Evolutionary conservation across 2,113 vertebrate genomes (phyloP).

Genomic region (Mobula birostris): DNA sequence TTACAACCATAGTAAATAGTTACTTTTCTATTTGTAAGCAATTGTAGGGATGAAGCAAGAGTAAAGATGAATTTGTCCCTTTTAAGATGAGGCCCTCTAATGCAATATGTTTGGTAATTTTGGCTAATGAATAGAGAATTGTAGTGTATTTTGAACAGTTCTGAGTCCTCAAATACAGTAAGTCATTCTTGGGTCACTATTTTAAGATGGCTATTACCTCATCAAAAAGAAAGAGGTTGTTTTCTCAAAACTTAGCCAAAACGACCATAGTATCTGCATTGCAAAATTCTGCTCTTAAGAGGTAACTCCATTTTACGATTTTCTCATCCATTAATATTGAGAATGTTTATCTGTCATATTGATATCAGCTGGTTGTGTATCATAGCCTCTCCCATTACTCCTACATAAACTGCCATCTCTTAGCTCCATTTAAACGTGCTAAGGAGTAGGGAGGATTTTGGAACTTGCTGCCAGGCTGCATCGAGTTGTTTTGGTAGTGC

Average conservation of each 20-base stretch:
- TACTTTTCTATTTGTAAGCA: conserved; percentile 10
- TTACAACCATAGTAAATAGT: conserved; percentile 19
- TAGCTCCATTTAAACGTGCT: not conserved
- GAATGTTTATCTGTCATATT: conserved; percentile 21
- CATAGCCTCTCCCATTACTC: conserved; percentile 7
- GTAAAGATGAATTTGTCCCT: conserved; percentile 24
- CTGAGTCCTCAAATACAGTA: not conserved
- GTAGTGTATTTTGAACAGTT: not conserved
- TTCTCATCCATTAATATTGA: conserved; percentile 15
- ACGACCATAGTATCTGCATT: not conserved
- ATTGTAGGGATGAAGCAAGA: not conserved
- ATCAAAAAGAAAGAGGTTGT: not conserved
- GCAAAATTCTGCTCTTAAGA: not conserved
- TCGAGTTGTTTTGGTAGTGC: not conserved
- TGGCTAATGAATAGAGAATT: not conserved
- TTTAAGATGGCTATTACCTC: not conserved
- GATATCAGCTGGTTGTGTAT: conserved; percentile 21
- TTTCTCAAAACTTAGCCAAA: not conserved
- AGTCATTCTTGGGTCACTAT: not conserved
- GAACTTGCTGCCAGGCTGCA: not conserved
- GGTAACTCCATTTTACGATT: not conserved
- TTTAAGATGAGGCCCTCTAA: not conserved
- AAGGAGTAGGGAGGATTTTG: not conserved
- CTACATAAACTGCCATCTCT: not conserved
- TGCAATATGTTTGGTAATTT: not conserved